Percentiles rank a stretch among this genome's conserved stretches.
phyloP scores from a whole-genome alignment of 2,888 invertebrate genomes.

The Thereva nobilitata region DNA sequence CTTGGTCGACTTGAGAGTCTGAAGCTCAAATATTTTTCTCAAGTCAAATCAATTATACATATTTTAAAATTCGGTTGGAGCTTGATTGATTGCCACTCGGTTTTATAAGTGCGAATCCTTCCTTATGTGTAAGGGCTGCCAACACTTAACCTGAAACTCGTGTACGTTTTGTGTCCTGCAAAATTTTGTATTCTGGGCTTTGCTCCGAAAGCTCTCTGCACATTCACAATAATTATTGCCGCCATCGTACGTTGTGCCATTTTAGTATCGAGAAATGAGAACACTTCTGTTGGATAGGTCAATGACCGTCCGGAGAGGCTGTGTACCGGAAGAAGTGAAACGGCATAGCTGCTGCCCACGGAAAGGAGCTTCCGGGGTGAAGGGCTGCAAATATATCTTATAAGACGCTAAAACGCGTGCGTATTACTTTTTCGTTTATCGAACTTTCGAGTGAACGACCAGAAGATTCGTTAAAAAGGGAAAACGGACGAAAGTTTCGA shows the following conservation, averaged over 20 bases:
- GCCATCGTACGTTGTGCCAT: conserved; percentile 11
- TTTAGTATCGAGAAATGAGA: conserved; percentile 27
- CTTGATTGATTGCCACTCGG: too few species aligned
- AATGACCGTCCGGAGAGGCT: conserved; percentile 30
- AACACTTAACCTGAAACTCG: too few species aligned
- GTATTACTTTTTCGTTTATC: conserved; percentile 8
- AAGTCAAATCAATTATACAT: too few species aligned
- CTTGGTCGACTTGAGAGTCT: too few species aligned
- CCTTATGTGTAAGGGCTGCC: too few species aligned
- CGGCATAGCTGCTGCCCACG: conserved; percentile 3
- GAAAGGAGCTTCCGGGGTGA: not conserved
- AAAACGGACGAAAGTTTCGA: not conserved
- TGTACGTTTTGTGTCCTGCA: too few species aligned
- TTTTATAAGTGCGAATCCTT: too few species aligned
- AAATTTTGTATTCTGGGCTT: too few species aligned
- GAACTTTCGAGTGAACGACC: conserved; percentile 26
- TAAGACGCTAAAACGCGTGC: conserved; percentile 12
- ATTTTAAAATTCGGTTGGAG: too few species aligned
- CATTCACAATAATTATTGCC: too few species aligned
- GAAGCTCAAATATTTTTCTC: too few species aligned
- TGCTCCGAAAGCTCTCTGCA: too few species aligned
- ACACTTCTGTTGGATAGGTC: conserved; percentile 32
- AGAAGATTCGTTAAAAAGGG: conserved; percentile 28
- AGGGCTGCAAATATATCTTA: not conserved
- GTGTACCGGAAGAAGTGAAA: conserved; percentile 17